Evolutionary conservation across 2,888 invertebrate genomes (phyloP).

Genomic region (Coelogynopora nodosa): DNA sequence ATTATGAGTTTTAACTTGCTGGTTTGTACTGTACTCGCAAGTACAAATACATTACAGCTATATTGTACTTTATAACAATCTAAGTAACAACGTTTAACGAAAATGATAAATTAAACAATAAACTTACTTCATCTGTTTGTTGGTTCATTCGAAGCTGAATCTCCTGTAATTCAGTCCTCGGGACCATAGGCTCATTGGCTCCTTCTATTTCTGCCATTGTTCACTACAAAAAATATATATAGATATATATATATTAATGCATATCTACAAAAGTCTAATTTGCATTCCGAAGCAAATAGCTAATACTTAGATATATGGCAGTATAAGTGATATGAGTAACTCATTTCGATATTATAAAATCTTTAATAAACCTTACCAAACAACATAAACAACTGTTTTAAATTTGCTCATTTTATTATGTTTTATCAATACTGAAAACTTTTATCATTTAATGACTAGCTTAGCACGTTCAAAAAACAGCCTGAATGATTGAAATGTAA

Average conservation of each 20-base stretch:
- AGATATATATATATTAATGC: no score
- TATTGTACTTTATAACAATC: no score
- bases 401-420: background rate
- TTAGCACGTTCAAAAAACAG: background rate
- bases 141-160: constrained; percentile 58
- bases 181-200: constrained; percentile 37
- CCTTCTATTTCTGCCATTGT: constrained; percentile 27
- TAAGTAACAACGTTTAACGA: no score
- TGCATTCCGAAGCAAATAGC: background rate
- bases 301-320: no score
- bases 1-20: no score
- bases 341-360: background rate
- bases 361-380: background rate
- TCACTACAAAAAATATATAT: background rate
- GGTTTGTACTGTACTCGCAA: no score
- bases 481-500: background rate
- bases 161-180: constrained; percentile 53
- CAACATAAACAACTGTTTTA: background rate
- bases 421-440: background rate
- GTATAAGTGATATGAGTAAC: no score
- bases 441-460: background rate
- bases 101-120: background rate
- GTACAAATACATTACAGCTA: no score
- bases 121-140: constrained; percentile 58
- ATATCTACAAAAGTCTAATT: background rate